Base-by-base conservation (phyloP, 53 echinoderm and acorn worm species). In the Zoroaster sp. region DNA sequence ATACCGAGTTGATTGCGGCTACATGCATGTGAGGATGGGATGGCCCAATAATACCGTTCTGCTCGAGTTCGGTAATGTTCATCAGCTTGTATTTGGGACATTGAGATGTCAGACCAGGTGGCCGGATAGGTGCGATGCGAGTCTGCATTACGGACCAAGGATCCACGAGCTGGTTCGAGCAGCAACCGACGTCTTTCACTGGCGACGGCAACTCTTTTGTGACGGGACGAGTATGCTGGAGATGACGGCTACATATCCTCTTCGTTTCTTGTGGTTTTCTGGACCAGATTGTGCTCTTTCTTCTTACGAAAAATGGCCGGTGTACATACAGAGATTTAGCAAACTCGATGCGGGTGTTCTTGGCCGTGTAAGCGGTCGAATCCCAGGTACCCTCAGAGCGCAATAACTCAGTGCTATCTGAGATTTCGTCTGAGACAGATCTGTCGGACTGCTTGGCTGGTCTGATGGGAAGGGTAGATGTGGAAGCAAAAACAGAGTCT, bases 321-420 rank as follows among this genome's bases (percentile, higher is more conserved):
- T 69, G 85, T 11, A 71, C 85, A 34, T 71, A 70, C 45, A 85
- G 51, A 31, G 70, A 23, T 4, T 47, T 44, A 4, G 85, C 85
- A 49, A 85, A 85, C 71, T 85, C 85, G 28, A 85, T 85, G 51
- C 85, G 85, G 21, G 85, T 85, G 71, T 85, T 85, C 37, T 85
- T 85, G 52, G 85, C 85, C 85, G 85, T 85, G 71, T 85, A 85
- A 23, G 85, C 85, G 71, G 45, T 47, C 71, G 85, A 71, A 34
- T 85, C 85, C 85, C 85, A 85, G 71, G 69, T 71, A 85, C 85
- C 85, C 10, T 45, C 70, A 40, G 18, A 4, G 69, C 47, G 55
- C 17, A 46, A 35, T 10, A 46, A 69, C 34, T 68, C 82, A 30
- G 82, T 66, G 25, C 49, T 52, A 36, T 38, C 23, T 1, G 15